phyloP scores from a whole-genome alignment of 1,140 invertebrate species.

The Ruditapes philippinarum region DNA sequence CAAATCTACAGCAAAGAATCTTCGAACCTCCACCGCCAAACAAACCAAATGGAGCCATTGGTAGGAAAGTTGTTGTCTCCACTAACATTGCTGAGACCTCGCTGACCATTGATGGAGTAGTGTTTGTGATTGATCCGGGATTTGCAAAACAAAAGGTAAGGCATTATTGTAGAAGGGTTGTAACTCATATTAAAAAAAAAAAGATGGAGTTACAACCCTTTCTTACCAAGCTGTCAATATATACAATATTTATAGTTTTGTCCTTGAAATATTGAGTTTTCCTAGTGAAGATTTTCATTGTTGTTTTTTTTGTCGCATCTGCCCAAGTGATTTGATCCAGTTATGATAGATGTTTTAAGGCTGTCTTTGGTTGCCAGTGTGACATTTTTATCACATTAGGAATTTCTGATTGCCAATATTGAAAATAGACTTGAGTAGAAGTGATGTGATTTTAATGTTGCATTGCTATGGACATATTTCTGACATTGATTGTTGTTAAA shows the following conservation, averaged over 20 bases:
- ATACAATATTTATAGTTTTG: too few relatives aligned
- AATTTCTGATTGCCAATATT: slow-evolving; percentile 4
- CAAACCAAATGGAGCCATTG: slow-evolving; percentile 97
- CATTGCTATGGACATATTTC: not conserved
- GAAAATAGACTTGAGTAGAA: slow-evolving; percentile 8
- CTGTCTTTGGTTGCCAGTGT: not conserved
- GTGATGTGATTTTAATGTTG: slow-evolving; percentile 11
- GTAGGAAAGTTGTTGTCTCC: slow-evolving; percentile 98
- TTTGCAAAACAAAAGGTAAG: slow-evolving; percentile 99
- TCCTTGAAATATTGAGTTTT: too few relatives aligned
- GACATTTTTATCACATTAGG: not conserved
- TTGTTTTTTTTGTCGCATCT: too few relatives aligned
- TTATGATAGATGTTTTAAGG: not conserved
- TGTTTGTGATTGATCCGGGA: slow-evolving; percentile 99
- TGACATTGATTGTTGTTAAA: not conserved
- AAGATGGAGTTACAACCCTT: too few relatives aligned
- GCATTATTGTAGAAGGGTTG: not conserved
- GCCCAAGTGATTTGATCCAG: too few relatives aligned
- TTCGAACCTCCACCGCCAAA: slow-evolving; percentile 97
- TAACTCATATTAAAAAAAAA: too few relatives aligned
- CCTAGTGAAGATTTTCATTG: too few relatives aligned
- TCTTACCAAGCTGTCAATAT: too few relatives aligned
- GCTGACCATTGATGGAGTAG: slow-evolving; percentile 99
- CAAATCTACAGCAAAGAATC: slow-evolving; percentile 98
- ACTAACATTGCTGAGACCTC: slow-evolving; percentile 99